Evolutionary conservation across 2,888 invertebrate genomes (phyloP).

Genomic region (Cremastinae sp.): DNA sequence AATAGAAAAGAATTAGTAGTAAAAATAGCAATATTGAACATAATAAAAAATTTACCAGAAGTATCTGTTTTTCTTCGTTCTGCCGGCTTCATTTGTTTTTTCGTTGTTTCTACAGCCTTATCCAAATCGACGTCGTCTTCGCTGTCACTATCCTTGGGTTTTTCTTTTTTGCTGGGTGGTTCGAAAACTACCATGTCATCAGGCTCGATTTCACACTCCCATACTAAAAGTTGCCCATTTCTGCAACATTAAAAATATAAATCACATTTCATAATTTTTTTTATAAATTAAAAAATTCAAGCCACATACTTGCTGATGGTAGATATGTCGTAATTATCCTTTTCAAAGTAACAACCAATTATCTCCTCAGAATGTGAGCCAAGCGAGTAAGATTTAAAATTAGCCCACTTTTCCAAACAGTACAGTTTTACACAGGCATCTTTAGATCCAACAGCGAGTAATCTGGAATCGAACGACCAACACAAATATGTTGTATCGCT

Average conservation of each 20-base stretch:
- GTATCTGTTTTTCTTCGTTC: slow-evolving; percentile 44
- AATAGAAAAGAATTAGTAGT: no score
- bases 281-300: background rate
- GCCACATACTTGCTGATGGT: slow-evolving; percentile 85
- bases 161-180: slow-evolving; percentile 80
- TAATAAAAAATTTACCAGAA: slow-evolving; percentile 29
- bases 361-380: slow-evolving; percentile 93
- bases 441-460: slow-evolving; percentile 94
- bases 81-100: slow-evolving; percentile 75
- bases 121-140: slow-evolving; percentile 86
- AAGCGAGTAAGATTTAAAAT: slow-evolving; percentile 89
- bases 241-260: slow-evolving; percentile 73
- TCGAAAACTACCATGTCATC: slow-evolving; percentile 84
- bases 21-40: background rate
- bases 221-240: slow-evolving; percentile 92
- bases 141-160: slow-evolving; percentile 80
- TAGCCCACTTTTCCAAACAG: slow-evolving; percentile 86
- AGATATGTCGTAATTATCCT: slow-evolving; percentile 90
- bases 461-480: slow-evolving; percentile 95
- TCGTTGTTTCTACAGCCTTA: slow-evolving; percentile 83
- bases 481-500: slow-evolving; percentile 93
- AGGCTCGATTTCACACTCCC: slow-evolving; percentile 91
- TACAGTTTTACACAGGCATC: slow-evolving; percentile 94
- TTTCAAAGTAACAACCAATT: slow-evolving; percentile 93
- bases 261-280: background rate